These are phyloP conservation scores for Megaceryle maxima DNA, from an alignment of 2,113 vertebrate species.

Conservation along the genomic window DNA sequence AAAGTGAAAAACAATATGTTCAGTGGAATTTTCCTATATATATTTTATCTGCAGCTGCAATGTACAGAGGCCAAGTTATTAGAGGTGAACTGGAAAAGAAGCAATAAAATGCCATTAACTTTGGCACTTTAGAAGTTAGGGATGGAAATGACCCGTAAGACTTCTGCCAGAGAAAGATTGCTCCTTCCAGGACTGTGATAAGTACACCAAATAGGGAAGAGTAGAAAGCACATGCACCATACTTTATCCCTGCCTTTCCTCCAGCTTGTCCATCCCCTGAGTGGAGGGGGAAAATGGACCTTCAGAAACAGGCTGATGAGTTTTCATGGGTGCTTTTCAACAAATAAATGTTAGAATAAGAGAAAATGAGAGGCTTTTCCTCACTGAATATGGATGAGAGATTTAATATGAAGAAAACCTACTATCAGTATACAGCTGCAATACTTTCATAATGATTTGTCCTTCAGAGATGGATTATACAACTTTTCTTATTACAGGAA, in stretches of 20 bases:
- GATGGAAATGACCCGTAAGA: not conserved
- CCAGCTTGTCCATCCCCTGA: not conserved
- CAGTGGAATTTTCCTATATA: not conserved
- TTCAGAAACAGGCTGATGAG: not conserved
- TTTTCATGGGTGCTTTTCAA: not conserved
- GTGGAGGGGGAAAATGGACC: not conserved
- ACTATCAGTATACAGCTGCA: not conserved
- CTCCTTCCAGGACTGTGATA: not conserved
- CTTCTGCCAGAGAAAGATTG: not conserved
- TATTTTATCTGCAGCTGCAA: slow-evolving; percentile 15
- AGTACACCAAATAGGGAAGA: not conserved
- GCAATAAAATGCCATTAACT: slow-evolving; percentile 48
- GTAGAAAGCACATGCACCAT: not conserved
- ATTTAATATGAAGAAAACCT: not conserved
- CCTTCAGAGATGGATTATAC: slow-evolving; percentile 25
- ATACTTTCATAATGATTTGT: slow-evolving; percentile 15
- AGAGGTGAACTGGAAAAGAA: slow-evolving; percentile 49
- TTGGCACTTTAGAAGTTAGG: not conserved
- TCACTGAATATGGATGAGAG: not conserved
- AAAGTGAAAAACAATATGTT: not conserved
- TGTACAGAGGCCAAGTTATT: not conserved
- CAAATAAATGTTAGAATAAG: not conserved
- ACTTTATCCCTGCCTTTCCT: not conserved
- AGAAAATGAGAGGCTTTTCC: slow-evolving; percentile 23
- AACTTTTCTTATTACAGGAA: slow-evolving; percentile 35